phyloP scores from a whole-genome alignment of 2,888 invertebrate species.

The Synanthedon vespiformis region DNA sequence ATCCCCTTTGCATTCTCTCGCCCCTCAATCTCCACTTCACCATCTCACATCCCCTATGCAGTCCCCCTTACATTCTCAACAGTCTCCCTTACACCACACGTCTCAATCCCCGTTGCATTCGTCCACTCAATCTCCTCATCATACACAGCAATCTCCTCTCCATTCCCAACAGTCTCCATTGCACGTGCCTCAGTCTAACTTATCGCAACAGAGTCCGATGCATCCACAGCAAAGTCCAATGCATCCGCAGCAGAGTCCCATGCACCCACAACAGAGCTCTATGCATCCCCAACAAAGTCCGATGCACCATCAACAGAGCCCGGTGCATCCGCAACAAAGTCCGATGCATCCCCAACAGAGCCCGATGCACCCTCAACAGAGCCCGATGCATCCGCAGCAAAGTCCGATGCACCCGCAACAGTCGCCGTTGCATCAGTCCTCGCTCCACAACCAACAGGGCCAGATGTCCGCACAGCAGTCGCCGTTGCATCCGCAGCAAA shows the following conservation, averaged over 20 bases:
- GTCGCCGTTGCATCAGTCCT: constrained; percentile 23
- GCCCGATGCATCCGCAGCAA: constrained; percentile 24
- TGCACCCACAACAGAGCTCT: constrained; percentile 32
- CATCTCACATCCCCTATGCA: constrained; percentile 46
- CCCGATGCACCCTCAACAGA: constrained; percentile 26
- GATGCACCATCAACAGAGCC: constrained; percentile 27
- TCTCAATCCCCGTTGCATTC: constrained; percentile 47
- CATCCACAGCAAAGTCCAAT: constrained; percentile 8
- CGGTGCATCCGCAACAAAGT: constrained; percentile 29
- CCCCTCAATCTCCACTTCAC: constrained; percentile 39
- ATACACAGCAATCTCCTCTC: constrained; percentile 48
- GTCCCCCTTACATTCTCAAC: constrained; percentile 54
- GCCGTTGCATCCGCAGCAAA: constrained; percentile 20
- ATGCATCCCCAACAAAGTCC: constrained; percentile 9
- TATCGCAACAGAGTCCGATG: constrained; percentile 39
- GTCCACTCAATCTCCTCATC: constrained; percentile 51
- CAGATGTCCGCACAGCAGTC: constrained; percentile 30
- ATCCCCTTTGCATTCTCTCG: constrained; percentile 34
- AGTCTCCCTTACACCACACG: constrained; percentile 46
- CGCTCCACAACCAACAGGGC: constrained; percentile 4
- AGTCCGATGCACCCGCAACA: constrained; percentile 33
- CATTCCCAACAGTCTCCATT: constrained; percentile 53
- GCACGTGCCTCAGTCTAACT: constrained; percentile 40
- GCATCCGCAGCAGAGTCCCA: constrained; percentile 32
- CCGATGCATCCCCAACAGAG: constrained; percentile 15